Evolutionary conservation across 1,140 invertebrate species (phyloP).

Genomic region (Drosophila melanica): DNA sequence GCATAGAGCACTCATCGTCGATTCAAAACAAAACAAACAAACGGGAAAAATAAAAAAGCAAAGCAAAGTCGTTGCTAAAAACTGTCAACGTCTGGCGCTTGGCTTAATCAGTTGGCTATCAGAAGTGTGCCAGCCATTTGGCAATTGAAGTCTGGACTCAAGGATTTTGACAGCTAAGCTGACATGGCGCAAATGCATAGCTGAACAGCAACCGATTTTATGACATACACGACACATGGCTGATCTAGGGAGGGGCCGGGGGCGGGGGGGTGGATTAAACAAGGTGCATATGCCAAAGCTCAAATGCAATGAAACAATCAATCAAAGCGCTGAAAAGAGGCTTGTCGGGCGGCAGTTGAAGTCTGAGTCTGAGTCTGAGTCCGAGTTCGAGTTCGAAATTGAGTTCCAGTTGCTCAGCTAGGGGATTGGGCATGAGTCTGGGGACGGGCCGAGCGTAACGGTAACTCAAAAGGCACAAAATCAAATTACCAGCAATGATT

Average conservation of each 20-base stretch:
- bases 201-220: constrained; percentile 1
- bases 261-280: constrained; percentile 40
- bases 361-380: background rate
- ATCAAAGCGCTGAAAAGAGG: constrained; percentile 74
- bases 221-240: constrained; percentile 61
- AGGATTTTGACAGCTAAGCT: constrained; percentile 80
- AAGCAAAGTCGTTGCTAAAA: constrained; percentile 29
- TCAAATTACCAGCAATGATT: constrained; percentile 81
- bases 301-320: constrained; percentile 80
- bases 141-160: constrained; percentile 64
- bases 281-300: constrained; percentile 71
- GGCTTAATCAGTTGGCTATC: constrained; percentile 61
- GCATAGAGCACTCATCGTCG: constrained; percentile 13
- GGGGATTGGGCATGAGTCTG: constrained; percentile 17
- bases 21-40: constrained; percentile 21
- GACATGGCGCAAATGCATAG: constrained; percentile 63
- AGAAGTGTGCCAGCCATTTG: constrained; percentile 64
- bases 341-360: constrained; percentile 40
- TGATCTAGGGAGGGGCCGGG: constrained; percentile 20
- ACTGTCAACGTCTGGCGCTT: constrained; percentile 60
- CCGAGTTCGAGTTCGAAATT: too few species aligned
- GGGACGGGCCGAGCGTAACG: constrained; percentile 52
- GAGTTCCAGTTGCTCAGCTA: background rate
- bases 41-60: background rate
- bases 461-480: constrained; percentile 78